These are phyloP conservation scores for Megalurothrips usitatus DNA, from an alignment of 2,888 invertebrate genomes.

Conservation along the genomic window DNA sequence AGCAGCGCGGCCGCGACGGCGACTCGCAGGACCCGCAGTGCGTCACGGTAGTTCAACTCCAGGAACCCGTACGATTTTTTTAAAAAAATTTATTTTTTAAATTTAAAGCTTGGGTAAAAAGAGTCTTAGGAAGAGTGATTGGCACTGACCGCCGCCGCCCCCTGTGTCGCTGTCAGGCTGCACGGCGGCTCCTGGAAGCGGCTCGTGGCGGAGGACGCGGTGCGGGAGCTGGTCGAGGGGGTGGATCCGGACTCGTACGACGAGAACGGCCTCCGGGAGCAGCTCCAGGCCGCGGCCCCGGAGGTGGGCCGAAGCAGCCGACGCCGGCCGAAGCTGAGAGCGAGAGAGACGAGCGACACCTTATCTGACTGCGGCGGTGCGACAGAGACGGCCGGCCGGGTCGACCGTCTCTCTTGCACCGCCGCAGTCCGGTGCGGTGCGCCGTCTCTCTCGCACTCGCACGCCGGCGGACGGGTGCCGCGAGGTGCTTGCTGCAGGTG, in stretches of 20 bases:
- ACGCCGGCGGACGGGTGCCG: no score
- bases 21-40: neutral
- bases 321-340: no score
- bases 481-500: neutral
- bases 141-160: neutral
- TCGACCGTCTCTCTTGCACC: no score
- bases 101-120: no score
- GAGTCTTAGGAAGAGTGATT: no score
- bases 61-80: no score
- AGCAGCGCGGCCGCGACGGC: neutral
- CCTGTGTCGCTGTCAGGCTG: neutral
- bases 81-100: no score
- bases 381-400: no score
- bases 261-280: neutral
- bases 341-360: no score
- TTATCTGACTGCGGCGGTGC: no score
- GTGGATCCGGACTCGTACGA: neutral
- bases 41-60: neutral
- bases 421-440: no score
- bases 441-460: no score
- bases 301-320: neutral
- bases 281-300: neutral
- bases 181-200: slow-evolving; percentile 1
- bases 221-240: neutral
- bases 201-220: neutral